phyloP scores from a whole-genome alignment of 1,140 invertebrate species.

The Drosophila repleta region DNA sequence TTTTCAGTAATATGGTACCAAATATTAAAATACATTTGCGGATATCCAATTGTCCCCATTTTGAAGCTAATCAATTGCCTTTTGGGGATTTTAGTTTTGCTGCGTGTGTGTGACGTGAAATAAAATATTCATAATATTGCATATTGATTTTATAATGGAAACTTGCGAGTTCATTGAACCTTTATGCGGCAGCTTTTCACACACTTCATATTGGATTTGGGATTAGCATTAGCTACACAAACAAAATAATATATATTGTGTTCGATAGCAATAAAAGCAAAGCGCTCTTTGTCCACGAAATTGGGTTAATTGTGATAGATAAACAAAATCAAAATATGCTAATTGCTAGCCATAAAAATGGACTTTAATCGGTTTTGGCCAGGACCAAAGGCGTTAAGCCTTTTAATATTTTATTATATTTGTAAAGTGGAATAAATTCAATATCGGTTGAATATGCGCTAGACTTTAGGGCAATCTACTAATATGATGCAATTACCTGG shows the following conservation, averaged over 20 bases:
- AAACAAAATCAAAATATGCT: conserved; percentile 18
- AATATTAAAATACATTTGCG: conserved; percentile 46
- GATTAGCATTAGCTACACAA: conserved; percentile 55
- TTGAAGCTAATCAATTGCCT: conserved; percentile 71
- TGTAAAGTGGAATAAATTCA: no score
- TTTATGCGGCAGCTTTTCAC: conserved; percentile 36
- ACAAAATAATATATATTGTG: conserved; percentile 39
- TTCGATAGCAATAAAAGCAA: conserved; percentile 8
- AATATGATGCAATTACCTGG: no score
- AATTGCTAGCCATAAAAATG: conserved; percentile 5
- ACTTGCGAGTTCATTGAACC: conserved; percentile 62
- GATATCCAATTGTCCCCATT: conserved; percentile 44
- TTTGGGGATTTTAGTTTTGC: conserved; percentile 57
- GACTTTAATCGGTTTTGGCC: not conserved
- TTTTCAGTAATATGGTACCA: conserved; percentile 12
- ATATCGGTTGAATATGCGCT: no score
- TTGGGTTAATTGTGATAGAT: conserved; percentile 22
- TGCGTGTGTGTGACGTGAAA: conserved; percentile 28
- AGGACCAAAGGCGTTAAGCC: not conserved
- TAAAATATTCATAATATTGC: conserved; percentile 72
- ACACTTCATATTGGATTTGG: conserved; percentile 36
- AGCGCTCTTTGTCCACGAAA: conserved; percentile 2
- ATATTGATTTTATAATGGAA: conserved; percentile 74
- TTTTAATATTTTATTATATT: not conserved
- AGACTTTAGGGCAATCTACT: no score